Base-by-base conservation (phyloP, 2,113 vertebrate genomes). In the Tenrec ecaudatus region DNA sequence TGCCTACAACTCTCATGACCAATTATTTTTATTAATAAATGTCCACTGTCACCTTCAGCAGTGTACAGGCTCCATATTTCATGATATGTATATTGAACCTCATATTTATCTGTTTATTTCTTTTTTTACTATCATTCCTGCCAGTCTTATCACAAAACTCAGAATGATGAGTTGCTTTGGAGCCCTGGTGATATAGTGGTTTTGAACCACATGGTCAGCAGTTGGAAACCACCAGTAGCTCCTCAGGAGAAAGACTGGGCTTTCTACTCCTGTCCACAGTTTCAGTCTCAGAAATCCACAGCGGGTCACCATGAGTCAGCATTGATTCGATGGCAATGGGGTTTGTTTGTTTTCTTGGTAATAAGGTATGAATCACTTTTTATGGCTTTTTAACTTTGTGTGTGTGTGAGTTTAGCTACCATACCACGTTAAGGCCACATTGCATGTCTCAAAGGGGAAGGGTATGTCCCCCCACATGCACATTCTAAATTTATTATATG, bases 301-400 rank as follows among this genome's bases (percentile, higher is more conserved):
- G 40, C 40, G 7, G 40, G 40, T 40, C 40, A 40, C 40, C 40
- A 40, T 40, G 40, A 40, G 40, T 40, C 40, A 40, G 40, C 40
- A 40, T 40, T 7, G 40, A 40, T 7, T 40, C 40, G 4, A 40
- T 40, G 40, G 40, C 40, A 40, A 40, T 40, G 40, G 40, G 40
- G 40, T 40, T 40, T 40, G 40, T 40, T 3, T 40, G 40, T 40
- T 40, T 40, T 3, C 4, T 40, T 40, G 6, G 94, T 96, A 96
- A 96, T 95, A 96, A 94, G 82, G 82, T 84, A 96, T 97, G 97
- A 97, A 98, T 98, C 94, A 97, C 64, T 96, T 97, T 97, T 96
- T 97, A 97, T 96, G 93, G 93, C 91, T 97, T 93, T 95, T 95
- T 91, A 73, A 95, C 85, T 82, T 86, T 97, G 97, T 96, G 96